These are phyloP conservation scores for Neogale vison DNA, from an alignment of 2,113 vertebrate genomes.

Conservation along the genomic window DNA sequence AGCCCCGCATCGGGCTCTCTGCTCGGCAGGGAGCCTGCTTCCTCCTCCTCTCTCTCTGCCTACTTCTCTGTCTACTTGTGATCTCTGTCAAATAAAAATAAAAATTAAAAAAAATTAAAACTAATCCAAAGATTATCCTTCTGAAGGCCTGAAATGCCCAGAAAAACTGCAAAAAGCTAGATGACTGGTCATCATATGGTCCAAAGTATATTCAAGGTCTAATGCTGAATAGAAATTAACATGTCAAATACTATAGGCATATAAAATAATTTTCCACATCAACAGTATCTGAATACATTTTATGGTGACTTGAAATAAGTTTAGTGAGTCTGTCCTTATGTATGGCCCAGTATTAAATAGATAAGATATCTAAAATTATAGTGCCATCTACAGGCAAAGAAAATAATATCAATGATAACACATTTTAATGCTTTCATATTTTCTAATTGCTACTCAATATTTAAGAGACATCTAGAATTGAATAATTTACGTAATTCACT, in stretches of 20 bases:
- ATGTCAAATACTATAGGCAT: not conserved
- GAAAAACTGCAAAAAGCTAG: not conserved
- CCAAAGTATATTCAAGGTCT: not conserved
- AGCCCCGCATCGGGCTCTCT: no score
- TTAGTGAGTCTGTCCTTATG: not conserved
- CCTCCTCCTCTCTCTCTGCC: no score
- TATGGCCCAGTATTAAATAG: not conserved
- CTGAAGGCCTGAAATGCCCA: not conserved
- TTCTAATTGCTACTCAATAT: conserved; percentile 15
- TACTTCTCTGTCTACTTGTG: no score
- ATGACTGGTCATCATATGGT: not conserved
- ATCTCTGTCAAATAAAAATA: no score
- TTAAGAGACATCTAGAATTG: not conserved
- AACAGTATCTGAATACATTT: conserved; percentile 8
- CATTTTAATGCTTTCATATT: not conserved
- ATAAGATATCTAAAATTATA: conserved; percentile 71
- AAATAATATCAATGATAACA: not conserved
- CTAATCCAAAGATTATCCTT: not conserved
- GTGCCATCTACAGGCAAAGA: conserved; percentile 81
- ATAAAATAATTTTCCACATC: not conserved
- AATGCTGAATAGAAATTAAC: not conserved
- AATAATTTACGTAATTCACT: not conserved
- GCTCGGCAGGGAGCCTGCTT: no score
- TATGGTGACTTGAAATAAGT: not conserved
- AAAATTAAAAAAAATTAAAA: not conserved